Percentiles rank a stretch among this genome's conserved stretches.
phyloP scores from a whole-genome alignment of 2,797 vertebrate species.

The Borostomias antarcticus region DNA sequence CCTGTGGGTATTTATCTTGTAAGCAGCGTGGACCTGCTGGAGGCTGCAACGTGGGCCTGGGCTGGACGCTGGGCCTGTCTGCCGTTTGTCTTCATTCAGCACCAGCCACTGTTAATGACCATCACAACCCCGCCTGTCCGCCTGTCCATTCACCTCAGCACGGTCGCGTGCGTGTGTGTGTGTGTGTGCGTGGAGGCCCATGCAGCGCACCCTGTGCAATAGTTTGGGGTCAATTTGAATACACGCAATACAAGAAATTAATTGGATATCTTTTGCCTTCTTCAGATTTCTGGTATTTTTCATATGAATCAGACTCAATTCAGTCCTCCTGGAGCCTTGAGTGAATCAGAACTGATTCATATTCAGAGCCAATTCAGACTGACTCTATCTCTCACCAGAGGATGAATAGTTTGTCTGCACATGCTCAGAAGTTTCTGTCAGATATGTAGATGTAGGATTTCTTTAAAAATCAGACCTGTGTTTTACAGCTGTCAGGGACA shows the following conservation, averaged over 20 bases:
- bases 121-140: conserved; percentile 52
- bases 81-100: conserved; percentile 72
- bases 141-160: conserved; percentile 36
- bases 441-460: conserved; percentile 13
- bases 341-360: no score
- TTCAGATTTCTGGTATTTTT: no score
- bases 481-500: conserved; percentile 28
- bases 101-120: conserved; percentile 70
- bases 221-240: no score
- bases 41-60: conserved; percentile 8
- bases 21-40: conserved; percentile 67
- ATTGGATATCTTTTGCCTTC: no score
- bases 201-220: no score
- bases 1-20: conserved; percentile 69
- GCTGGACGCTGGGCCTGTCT: conserved; percentile 65
- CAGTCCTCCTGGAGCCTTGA: no score
- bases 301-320: no score
- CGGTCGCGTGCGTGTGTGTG: conserved; percentile 17
- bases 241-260: no score
- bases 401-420: not conserved
- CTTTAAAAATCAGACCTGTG: conserved; percentile 16
- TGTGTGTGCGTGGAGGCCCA: no score
- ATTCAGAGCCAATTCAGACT: no score
- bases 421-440: not conserved
- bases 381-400: no score